phyloP scores from a whole-genome alignment of 2,113 vertebrate species.

The Diadophis punctatus region DNA sequence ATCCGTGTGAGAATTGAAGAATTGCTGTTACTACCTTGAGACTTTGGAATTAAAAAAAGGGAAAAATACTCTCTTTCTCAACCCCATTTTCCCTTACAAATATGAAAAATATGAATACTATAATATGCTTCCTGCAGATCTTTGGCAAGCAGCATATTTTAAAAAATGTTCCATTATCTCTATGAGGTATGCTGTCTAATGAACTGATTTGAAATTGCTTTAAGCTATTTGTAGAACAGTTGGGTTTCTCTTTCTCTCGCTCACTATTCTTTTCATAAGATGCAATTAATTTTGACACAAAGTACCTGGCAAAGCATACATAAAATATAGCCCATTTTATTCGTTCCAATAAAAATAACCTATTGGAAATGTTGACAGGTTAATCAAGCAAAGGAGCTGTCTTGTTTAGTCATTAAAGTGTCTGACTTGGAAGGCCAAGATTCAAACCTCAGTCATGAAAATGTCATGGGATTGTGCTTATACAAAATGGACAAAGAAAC shows the following conservation, averaged over 20 bases:
- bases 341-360: background rate
- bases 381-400: background rate
- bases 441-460: background rate
- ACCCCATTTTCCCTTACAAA: background rate
- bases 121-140: background rate
- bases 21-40: background rate
- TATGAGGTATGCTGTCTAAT: background rate
- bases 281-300: background rate
- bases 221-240: background rate
- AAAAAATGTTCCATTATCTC: background rate
- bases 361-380: background rate
- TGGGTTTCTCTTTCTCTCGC: background rate
- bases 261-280: background rate
- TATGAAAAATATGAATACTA: background rate
- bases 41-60: background rate
- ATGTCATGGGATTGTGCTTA: background rate
- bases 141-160: background rate
- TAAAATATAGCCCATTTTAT: background rate
- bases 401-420: background rate
- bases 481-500: background rate
- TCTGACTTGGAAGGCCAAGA: background rate
- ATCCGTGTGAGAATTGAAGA: background rate
- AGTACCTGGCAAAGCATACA: background rate
- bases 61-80: background rate
- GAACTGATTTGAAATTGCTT: background rate